A percentile compares a stretch with the other conserved stretches of the same genome.
Conservation (phyloP, 2,797 vertebrate species). For the Gymnoscopelus braueri region DNA sequence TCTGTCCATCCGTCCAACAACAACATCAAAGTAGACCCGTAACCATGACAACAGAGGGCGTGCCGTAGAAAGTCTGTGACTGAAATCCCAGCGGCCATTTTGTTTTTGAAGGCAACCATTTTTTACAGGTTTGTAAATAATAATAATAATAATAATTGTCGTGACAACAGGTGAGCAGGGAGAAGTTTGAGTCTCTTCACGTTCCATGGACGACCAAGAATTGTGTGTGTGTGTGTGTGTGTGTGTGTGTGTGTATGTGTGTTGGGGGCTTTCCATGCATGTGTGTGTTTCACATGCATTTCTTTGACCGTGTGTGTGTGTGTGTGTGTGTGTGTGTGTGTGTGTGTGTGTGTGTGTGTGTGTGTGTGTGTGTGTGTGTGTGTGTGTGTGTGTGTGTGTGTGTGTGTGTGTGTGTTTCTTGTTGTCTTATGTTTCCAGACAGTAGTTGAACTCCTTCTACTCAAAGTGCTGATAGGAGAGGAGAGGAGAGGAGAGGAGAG, state of each 20-base stretch:
- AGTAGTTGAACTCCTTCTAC: conserved; percentile 14
- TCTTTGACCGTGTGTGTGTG: too few species aligned
- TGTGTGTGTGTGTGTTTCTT: conserved; percentile 5
- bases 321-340: neutral
- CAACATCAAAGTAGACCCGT: too few species aligned
- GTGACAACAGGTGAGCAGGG: too few species aligned
- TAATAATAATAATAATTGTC: too few species aligned
- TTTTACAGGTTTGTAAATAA: too few species aligned
- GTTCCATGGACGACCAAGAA: too few species aligned
- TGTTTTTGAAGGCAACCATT: too few species aligned
- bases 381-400: neutral
- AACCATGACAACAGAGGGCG: too few species aligned
- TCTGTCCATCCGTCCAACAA: too few species aligned
- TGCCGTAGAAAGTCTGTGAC: too few species aligned
- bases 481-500: neutral
- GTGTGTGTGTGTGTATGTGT: neutral
- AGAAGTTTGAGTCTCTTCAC: too few species aligned
- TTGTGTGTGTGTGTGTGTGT: neutral
- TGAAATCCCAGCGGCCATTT: too few species aligned
- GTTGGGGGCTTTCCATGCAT: neutral
- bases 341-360: neutral
- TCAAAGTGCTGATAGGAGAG: conserved; percentile 14
- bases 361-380: neutral
- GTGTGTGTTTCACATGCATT: neutral
- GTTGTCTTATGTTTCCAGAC: neutral